Evolutionary conservation across 2,113 vertebrate genomes (phyloP), one percentile per base, ranked within the genome.

Genomic region (Solea solea): DNA sequence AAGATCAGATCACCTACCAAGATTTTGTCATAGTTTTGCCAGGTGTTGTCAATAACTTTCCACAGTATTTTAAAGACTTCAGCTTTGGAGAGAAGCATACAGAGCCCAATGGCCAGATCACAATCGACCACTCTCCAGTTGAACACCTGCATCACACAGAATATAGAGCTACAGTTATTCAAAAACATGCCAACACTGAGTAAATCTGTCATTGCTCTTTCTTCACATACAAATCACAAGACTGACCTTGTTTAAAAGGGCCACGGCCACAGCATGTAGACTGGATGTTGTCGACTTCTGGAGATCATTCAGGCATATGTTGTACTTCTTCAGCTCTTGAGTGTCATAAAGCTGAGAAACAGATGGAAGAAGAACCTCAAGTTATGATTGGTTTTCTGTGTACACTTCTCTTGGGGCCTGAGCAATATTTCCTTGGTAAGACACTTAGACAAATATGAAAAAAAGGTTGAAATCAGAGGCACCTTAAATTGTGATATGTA

Each of bases 21-120:
- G 65, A 97, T 91, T 90, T 97, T 98, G 80, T 94, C 94, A 71
- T 98, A 99, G 75, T 98, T 99, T 81, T 98, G 95, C 95, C 96
- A 96, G 0, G 95, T 94, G 55, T 94, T 95, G 84, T 95, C 94
- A 53, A 97, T 94, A 66, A 97, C 91, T 69, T 96, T 95, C 98
- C 98, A 98, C n/a, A 99, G 92, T 55, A 94, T 95, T 80, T 92
- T 93, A 82, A 96, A 94, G 70, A 95, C 93, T 0, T 95, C 91
- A 44, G 92, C 83, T 84, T 94, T 94, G 28, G 95, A 92, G 63
- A 98, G 84, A 49, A 99, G 70, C 0, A 94, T 96, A 77, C 96
- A 97, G 41, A 98, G 97, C 4, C 95, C 97, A 61, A 98, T 65
- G 0, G 97, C 96, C 86, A 99, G 88, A 53, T 92, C 87, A 59